Evolutionary conservation across 2,888 invertebrate species (phyloP).

Genomic region (Microctonus hyperodae): DNA sequence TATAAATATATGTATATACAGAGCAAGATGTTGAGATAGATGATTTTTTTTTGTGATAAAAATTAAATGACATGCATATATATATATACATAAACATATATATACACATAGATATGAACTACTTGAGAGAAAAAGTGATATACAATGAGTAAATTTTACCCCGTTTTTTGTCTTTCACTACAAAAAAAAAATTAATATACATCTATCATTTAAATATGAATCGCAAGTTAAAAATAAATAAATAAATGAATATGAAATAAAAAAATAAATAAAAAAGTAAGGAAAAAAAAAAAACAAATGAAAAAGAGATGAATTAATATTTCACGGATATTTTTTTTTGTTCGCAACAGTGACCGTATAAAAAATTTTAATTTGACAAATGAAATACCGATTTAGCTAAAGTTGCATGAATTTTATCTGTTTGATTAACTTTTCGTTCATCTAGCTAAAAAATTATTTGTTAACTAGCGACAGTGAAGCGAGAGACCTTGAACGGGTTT

Average conservation of each 20-base stretch:
- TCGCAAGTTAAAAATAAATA: neutral
- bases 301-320: neutral
- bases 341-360: neutral
- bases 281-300: neutral
- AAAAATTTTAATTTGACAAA: neutral
- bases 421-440: neutral
- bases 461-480: slow-evolving; percentile 37
- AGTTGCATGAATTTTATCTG: neutral
- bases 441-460: slow-evolving; percentile 22
- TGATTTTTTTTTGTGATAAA: slow-evolving; percentile 10
- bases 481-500: slow-evolving; percentile 50
- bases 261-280: neutral
- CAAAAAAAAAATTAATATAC: neutral
- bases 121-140: neutral
- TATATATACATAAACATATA: neutral
- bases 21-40: slow-evolving; percentile 21
- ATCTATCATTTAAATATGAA: neutral
- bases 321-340: neutral
- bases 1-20: slow-evolving; percentile 9
- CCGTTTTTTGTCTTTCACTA: neutral
- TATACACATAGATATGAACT: neutral
- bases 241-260: neutral
- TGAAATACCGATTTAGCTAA: neutral
- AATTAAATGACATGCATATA: slow-evolving; percentile 10
- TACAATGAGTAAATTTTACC: neutral